A percentile compares a stretch with the other conserved stretches of the same genome.
phyloP scores from a whole-genome alignment of 2,797 vertebrate species.

The Xerus rutilus region DNA sequence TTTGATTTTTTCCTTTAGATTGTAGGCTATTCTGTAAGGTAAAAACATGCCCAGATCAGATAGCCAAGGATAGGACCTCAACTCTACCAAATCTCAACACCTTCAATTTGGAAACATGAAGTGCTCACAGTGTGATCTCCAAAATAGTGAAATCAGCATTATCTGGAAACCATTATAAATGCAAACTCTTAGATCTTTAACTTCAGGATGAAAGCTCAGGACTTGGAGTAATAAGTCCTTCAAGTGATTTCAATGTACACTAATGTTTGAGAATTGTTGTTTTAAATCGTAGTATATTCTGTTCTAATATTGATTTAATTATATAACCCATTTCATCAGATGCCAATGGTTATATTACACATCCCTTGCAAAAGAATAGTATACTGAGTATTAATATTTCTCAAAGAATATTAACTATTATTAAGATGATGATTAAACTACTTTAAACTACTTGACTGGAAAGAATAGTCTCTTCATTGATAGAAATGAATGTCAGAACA shows the following conservation, averaged over 20 bases:
- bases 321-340: not conserved
- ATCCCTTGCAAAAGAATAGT: not conserved
- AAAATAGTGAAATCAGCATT: not conserved
- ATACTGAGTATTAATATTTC: not conserved
- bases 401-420: not conserved
- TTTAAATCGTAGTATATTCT: not conserved
- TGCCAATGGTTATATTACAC: not conserved
- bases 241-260: not conserved
- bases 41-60: not conserved
- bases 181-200: not conserved
- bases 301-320: not conserved
- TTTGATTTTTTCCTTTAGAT: not conserved
- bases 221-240: not conserved
- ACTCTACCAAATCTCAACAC: not conserved
- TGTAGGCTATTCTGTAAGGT: not conserved
- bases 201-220: not conserved
- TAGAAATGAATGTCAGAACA: not conserved
- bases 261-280: not conserved
- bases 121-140: not conserved
- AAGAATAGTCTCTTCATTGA: not conserved
- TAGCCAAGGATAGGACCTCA: not conserved
- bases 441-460: not conserved
- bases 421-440: not conserved
- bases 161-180: not conserved
- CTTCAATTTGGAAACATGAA: not conserved